phyloP scores from a whole-genome alignment of 2,113 vertebrate species.

The Neolamprologus sp. region DNA sequence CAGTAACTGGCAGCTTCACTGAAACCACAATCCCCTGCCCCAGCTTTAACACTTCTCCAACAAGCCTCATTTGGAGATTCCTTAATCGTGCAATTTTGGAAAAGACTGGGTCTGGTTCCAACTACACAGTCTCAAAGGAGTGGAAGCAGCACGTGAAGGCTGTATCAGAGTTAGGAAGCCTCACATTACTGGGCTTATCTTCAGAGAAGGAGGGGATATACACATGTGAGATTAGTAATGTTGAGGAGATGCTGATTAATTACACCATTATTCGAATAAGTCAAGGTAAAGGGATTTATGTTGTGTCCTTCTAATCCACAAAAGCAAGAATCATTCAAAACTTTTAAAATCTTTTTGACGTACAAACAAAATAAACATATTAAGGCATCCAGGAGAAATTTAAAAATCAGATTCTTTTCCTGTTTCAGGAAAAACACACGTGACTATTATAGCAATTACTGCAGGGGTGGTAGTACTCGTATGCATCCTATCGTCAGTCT shows the following conservation, averaged over 20 bases:
- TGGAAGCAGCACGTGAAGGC: constrained; percentile 18
- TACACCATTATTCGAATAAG: background rate
- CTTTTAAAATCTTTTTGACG: background rate
- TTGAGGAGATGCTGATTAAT: background rate
- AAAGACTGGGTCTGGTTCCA: fast-evolving
- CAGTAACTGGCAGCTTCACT: background rate
- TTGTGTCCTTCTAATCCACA: fast-evolving
- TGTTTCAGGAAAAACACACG: background rate
- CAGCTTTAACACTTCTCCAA: fast-evolving
- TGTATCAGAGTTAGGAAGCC: background rate
- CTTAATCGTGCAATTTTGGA: background rate
- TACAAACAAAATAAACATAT: background rate
- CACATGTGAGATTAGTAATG: constrained; percentile 11
- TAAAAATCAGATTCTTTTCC: background rate
- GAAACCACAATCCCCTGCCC: constrained; percentile 12
- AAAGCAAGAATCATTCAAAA: background rate
- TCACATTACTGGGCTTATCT: background rate
- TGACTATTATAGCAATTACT: background rate
- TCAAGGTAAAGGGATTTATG: background rate
- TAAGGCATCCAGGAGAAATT: background rate
- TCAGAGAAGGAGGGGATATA: background rate
- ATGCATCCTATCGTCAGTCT: background rate
- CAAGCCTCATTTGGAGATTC: constrained; percentile 6
- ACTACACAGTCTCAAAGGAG: background rate
- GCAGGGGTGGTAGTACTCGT: background rate